phyloP scores from a whole-genome alignment of 2,113 vertebrate species.

The Felis chaus region DNA sequence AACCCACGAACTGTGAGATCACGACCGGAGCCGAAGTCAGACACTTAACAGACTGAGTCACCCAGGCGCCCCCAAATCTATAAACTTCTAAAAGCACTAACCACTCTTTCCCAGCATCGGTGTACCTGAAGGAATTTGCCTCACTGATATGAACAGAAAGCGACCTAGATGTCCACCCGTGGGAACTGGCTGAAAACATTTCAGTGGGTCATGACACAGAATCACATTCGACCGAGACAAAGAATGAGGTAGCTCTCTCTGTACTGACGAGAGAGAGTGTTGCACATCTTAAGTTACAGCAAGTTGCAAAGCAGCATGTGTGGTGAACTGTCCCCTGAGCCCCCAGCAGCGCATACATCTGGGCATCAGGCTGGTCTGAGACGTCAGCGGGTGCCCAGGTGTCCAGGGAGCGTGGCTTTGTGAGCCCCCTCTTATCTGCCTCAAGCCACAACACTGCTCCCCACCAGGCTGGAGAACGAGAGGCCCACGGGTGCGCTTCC shows the following conservation, averaged over 20 bases:
- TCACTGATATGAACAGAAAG: neutral
- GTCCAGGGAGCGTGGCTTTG: neutral
- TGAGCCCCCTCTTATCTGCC: neutral
- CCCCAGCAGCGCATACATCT: neutral
- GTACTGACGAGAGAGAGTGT: neutral
- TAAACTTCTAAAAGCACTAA: neutral
- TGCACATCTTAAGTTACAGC: neutral
- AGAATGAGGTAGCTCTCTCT: neutral
- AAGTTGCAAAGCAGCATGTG: neutral
- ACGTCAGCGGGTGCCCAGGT: neutral
- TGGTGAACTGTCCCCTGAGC: neutral
- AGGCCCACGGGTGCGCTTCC: neutral
- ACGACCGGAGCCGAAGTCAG: accelerated
- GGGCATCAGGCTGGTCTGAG: neutral
- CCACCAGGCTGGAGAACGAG: neutral
- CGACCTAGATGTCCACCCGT: neutral
- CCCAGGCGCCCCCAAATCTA: neutral
- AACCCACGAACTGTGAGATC: no score
- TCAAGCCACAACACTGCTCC: neutral
- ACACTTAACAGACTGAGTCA: no score
- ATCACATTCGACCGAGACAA: neutral
- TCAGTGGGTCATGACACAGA: neutral
- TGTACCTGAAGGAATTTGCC: neutral
- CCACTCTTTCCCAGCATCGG: neutral
- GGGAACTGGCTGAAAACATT: neutral